Evolutionary conservation across 2,888 invertebrate genomes (phyloP).

Genomic region (Coremacera marginata): DNA sequence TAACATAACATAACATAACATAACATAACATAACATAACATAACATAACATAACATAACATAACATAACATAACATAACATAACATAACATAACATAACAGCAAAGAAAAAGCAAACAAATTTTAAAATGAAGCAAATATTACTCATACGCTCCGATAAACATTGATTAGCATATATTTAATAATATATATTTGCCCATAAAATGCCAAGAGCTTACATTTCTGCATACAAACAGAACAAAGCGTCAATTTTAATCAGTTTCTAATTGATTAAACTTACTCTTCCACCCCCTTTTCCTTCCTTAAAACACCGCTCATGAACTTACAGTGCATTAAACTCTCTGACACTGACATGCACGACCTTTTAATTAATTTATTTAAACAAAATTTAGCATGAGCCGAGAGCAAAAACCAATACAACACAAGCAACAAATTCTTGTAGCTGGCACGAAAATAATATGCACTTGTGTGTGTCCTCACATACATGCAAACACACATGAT

Average conservation of each 20-base stretch:
- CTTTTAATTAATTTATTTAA: conserved; percentile 35
- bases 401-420: background rate
- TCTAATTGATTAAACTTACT: conserved; percentile 8
- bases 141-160: conserved; percentile 3
- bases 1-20: too few species aligned
- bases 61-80: too few species aligned
- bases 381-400: conserved; percentile 22
- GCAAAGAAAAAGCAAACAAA: too few species aligned
- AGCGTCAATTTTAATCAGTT: conserved; percentile 19
- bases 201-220: background rate
- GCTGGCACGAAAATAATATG: background rate
- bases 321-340: background rate
- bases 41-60: too few species aligned
- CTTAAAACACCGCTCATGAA: background rate
- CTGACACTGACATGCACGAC: conserved; percentile 19
- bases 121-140: conserved; percentile 3
- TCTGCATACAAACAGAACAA: background rate
- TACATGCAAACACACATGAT: background rate
- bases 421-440: background rate
- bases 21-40: too few species aligned
- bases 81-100: too few species aligned
- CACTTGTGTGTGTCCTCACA: background rate
- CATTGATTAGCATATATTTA: background rate
- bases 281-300: background rate
- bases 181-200: background rate